Percentiles rank a stretch among this genome's conserved stretches.
phyloP scores from a whole-genome alignment of 2,888 invertebrate genomes.

The Diarsia dahlii region DNA sequence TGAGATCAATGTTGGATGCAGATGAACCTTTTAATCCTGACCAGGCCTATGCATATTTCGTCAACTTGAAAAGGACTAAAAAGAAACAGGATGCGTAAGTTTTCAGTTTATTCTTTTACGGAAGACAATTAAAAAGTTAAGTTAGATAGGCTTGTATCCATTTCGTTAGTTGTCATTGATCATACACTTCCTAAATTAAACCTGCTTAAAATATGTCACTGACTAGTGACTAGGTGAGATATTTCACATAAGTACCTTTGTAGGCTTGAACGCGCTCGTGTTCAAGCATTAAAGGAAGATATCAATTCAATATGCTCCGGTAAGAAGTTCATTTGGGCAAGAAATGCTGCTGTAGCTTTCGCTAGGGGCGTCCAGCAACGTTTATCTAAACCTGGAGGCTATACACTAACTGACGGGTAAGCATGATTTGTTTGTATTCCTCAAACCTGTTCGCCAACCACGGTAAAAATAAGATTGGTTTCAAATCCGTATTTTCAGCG shows the following conservation, averaged over 20 bases:
- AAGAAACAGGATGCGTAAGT: conserved; percentile 78
- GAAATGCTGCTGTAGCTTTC: conserved; percentile 85
- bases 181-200: background rate
- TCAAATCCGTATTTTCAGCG: background rate
- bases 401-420: conserved; percentile 82
- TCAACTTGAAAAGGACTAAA: conserved; percentile 81
- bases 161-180: background rate
- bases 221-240: background rate
- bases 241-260: conserved; percentile 11
- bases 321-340: conserved; percentile 83
- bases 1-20: conserved; percentile 84
- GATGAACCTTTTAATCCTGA: conserved; percentile 88
- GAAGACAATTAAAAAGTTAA: background rate
- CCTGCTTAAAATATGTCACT: background rate
- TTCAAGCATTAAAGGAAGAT: conserved; percentile 79
- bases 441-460: background rate
- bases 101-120: background rate
- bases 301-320: conserved; percentile 77
- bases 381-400: conserved; percentile 79
- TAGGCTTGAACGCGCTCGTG: conserved; percentile 63
- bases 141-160: background rate
- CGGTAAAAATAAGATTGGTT: background rate
- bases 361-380: conserved; percentile 85
- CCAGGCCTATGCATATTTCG: conserved; percentile 87
- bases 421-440: conserved; percentile 6